Conservation (phyloP, 1,140 invertebrate genomes). For the Oreohelix idahoensis region DNA sequence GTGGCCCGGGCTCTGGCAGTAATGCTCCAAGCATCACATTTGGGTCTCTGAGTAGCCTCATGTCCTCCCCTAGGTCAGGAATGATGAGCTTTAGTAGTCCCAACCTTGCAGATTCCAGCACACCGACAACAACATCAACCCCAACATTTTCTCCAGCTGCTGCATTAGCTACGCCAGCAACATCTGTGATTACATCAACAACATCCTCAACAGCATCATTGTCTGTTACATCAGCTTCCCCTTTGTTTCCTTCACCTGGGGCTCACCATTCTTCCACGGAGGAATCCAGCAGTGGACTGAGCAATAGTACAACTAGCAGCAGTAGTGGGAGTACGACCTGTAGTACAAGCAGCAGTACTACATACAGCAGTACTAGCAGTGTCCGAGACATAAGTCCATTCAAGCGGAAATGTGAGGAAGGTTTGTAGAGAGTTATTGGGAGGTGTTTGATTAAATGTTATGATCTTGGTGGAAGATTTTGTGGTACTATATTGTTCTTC, state of each 20-base stretch:
- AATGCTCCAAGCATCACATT: background rate
- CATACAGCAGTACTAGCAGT: background rate
- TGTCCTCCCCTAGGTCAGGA: background rate
- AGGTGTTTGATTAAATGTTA: background rate
- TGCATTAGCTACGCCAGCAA: constrained; percentile 2
- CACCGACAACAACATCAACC: background rate
- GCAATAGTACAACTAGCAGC: background rate
- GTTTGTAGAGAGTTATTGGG: constrained; percentile 27
- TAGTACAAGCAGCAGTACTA: background rate
- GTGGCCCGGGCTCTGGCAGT: background rate
- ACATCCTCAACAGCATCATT: background rate
- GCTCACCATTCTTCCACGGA: background rate
- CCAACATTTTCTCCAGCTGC: background rate
- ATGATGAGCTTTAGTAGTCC: constrained; percentile 2
- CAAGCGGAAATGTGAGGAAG: constrained; percentile 53
- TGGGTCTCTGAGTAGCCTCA: constrained; percentile 7
- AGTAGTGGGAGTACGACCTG: background rate
- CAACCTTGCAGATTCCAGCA: background rate
- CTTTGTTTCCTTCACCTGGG: background rate
- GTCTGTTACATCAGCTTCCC: background rate
- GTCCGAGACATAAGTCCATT: constrained; percentile 4
- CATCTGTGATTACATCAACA: background rate
- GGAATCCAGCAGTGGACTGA: background rate
- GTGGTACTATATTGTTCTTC: too few relatives aligned
- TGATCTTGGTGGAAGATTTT: too few relatives aligned